Evolutionary conservation across 2,888 invertebrate genomes (phyloP), one percentile per base, ranked within the genome.

Genomic region (Perithous albicinctus): DNA sequence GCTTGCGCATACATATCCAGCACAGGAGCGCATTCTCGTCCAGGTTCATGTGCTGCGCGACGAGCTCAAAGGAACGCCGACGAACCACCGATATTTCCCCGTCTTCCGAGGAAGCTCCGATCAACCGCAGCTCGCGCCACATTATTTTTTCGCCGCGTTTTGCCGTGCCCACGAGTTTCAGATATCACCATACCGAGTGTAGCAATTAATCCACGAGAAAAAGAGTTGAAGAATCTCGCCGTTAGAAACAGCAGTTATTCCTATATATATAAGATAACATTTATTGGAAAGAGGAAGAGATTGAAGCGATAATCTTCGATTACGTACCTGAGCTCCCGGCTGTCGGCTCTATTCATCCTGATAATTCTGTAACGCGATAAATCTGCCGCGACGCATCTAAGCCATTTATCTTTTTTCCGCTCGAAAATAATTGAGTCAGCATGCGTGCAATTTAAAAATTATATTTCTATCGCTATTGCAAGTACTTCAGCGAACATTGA

Each of bases 131-230:
- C 54, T 66, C 75, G 51, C 54, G 26, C 63, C 32, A 12, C 32
- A 56, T 38, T 59, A 63, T 70, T 73, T 61, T 59, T 32, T 35
- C 20, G 29, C 59, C 59, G 64, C 56, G 70, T 75, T 78, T 51
- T 20, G 41, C 43, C 18, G 48, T 26, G 46, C 15, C n/a, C 54
- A 29, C 75, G 75, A 81, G 82, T 78, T 80, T 78, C 67, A 80
- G 83, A 80, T 84, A 85, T 83, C 84, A 66, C 69, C 46, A 72
- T 38, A 54, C 29, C 69, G 73, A 83, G 67, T 74, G 61, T 56
- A 69, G 84, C 83, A 87, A 87, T 87, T 86, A 87, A 87, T 86
- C 86, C 84, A 83, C 56, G 6, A 1, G 56, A 70, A 61, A 78
- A 61, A 35, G 63, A 64, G 32, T 41, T 59, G 59, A 72, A 72